Conservation (phyloP, 2,113 vertebrate species). For the Psephotus haematonotus region DNA sequence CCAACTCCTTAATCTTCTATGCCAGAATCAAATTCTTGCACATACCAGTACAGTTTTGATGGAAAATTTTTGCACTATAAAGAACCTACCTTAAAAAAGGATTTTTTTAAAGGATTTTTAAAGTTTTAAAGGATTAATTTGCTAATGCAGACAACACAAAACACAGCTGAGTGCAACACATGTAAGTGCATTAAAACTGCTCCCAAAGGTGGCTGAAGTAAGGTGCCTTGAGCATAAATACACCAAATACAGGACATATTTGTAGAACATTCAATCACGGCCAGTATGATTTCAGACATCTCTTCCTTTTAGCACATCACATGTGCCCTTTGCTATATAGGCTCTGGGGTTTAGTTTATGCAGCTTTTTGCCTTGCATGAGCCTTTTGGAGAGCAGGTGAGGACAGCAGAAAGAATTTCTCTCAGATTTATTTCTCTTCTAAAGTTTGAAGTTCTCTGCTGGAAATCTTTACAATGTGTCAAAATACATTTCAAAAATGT, state of each 20-base stretch:
- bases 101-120: neutral
- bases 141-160: neutral
- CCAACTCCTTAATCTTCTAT: neutral
- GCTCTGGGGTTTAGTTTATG: neutral
- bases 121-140: neutral
- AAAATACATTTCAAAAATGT: neutral
- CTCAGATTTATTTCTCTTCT: neutral
- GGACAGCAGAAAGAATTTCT: neutral
- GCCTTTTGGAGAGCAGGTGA: neutral
- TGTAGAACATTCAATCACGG: slow-evolving; percentile 36
- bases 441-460: neutral
- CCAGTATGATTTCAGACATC: neutral
- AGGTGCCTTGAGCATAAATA: neutral
- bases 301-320: neutral
- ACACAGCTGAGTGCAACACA: accelerated
- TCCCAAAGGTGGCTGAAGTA: neutral
- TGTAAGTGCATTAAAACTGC: neutral
- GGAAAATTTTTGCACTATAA: neutral
- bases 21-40: neutral
- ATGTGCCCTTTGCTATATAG: accelerated
- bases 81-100: neutral
- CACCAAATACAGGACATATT: neutral
- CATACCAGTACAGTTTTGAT: neutral
- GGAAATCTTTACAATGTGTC: neutral
- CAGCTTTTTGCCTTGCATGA: accelerated